Conservation (phyloP, 2,113 vertebrate species). For the Eulemur rufifrons region DNA sequence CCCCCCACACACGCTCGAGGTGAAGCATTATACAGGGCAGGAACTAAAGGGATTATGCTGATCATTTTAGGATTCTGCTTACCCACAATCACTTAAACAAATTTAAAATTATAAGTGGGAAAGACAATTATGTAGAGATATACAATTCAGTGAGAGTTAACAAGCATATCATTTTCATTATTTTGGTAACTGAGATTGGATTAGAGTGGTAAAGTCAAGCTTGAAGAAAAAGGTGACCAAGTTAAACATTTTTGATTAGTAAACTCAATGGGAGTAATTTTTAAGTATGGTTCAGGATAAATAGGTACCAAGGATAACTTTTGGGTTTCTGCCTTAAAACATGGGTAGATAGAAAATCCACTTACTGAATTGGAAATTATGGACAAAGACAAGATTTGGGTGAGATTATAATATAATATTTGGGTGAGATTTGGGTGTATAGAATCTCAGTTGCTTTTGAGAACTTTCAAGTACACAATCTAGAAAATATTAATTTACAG, state of each 20-base stretch:
- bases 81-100: neutral
- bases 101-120: neutral
- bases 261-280: neutral
- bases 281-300: neutral
- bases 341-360: neutral
- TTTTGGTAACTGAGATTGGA: neutral
- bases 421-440: neutral
- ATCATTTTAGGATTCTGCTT: neutral
- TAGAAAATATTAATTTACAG: neutral
- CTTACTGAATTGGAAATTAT: neutral
- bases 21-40: neutral
- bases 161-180: neutral
- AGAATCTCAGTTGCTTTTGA: neutral
- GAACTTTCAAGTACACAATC: neutral
- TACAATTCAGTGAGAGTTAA: neutral
- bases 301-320: neutral
- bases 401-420: neutral
- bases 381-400: neutral
- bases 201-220: neutral
- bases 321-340: neutral
- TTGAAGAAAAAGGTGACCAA: neutral
- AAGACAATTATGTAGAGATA: neutral
- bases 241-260: neutral
- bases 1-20: neutral
- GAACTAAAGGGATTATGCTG: neutral